A percentile compares a stretch with the other conserved stretches of the same genome.
Conservation (phyloP, 2,113 vertebrate species). For the Dryoscopus gambensis region DNA sequence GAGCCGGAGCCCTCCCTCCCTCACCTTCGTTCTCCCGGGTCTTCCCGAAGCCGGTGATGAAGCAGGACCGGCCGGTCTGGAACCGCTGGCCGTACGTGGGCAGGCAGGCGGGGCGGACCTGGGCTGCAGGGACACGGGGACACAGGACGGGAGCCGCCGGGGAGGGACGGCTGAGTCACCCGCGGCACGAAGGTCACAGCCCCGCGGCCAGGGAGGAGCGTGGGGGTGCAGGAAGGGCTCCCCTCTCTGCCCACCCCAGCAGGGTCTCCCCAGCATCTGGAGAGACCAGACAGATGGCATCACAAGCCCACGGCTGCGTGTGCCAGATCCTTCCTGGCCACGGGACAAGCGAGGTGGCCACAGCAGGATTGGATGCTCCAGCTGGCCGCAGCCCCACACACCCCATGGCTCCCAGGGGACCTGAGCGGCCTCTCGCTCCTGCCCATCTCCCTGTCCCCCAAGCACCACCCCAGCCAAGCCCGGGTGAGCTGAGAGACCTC, state of each 20-base stretch:
- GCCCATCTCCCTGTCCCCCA: neutral
- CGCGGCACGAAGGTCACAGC: neutral
- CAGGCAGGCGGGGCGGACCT: constrained; percentile 84
- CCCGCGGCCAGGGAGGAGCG: neutral
- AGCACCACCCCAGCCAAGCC: neutral
- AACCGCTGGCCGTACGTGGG: constrained; percentile 78
- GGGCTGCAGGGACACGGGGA: constrained; percentile 63
- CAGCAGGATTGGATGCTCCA: neutral
- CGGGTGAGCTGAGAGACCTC: neutral
- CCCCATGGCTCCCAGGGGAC: fast-evolving
- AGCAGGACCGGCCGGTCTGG: constrained; percentile 72
- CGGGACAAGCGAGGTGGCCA: fast-evolving
- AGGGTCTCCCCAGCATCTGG: no score
- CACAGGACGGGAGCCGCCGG: no score
- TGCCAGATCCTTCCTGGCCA: neutral
- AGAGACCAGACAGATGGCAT: no score
- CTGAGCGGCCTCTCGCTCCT: fast-evolving
- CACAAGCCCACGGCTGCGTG: fast-evolving
- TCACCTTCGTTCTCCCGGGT: constrained; percentile 73
- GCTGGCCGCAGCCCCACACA: neutral
- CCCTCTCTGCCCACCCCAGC: neutral
- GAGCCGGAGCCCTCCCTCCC: neutral
- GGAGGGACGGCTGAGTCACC: neutral
- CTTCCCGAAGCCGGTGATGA: constrained; percentile 88
- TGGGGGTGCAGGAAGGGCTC: fast-evolving